A percentile compares a stretch with the other conserved stretches of the same genome.
phyloP scores from a whole-genome alignment of 2,888 invertebrate species.

The Heliconius charithonia region DNA sequence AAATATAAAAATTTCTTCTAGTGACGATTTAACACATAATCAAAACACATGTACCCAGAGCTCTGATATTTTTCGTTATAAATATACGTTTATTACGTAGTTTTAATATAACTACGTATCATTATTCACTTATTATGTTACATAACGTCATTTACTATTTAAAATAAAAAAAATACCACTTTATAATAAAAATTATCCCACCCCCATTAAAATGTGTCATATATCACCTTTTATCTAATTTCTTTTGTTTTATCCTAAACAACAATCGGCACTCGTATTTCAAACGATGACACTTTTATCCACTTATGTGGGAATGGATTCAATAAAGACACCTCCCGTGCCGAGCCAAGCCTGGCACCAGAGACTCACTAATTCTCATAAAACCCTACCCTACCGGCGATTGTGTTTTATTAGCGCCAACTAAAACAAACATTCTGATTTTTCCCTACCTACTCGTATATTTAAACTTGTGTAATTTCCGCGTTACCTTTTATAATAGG shows the following conservation, averaged over 20 bases:
- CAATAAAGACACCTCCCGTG: conserved; percentile 41
- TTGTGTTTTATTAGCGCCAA: conserved; percentile 39
- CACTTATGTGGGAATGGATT: conserved; percentile 33
- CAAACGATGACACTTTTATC: conserved; percentile 39
- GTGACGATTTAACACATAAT: not conserved
- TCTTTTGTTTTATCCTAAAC: conserved; percentile 27
- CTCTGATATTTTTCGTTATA: not conserved
- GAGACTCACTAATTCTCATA: conserved; percentile 32
- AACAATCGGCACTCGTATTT: conserved; percentile 31
- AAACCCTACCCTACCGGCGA: conserved; percentile 29
- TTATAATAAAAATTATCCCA: not conserved
- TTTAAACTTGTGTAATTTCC: conserved; percentile 36
- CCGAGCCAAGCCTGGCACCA: conserved; percentile 43
- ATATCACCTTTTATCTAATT: conserved; percentile 1
- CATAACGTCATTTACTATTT: not conserved
- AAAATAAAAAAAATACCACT: not conserved
- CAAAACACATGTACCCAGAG: not conserved
- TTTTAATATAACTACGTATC: not conserved
- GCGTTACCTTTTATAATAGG: conserved; percentile 28
- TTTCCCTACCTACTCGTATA: conserved; percentile 24
- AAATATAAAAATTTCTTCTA: not conserved
- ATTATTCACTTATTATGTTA: not conserved
- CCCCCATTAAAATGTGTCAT: conserved; percentile 2
- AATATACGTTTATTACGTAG: not conserved
- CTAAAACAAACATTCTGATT: conserved; percentile 36